phyloP scores from a whole-genome alignment of 2,797 vertebrate genomes.

The Oceanodroma leucorhoa region DNA sequence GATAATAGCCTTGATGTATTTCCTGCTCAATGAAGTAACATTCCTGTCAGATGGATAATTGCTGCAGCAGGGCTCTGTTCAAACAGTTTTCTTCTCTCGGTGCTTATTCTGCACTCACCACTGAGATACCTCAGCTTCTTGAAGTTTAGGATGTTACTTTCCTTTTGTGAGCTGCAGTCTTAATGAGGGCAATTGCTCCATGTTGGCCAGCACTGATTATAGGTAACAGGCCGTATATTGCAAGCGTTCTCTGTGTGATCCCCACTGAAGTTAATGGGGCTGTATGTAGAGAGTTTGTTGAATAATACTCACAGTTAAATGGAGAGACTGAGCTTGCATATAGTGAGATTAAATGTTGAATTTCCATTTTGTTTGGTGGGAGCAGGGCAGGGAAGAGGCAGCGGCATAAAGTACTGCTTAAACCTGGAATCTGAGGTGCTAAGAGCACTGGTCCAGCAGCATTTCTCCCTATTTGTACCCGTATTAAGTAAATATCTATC shows the following conservation, averaged over 20 bases:
- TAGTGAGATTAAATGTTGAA: background rate
- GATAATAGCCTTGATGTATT: conserved; percentile 50
- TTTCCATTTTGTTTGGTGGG: background rate
- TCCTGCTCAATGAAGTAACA: conserved; percentile 42
- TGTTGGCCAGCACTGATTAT: background rate
- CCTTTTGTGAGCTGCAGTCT: background rate
- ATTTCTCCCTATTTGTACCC: background rate
- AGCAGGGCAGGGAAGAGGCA: background rate
- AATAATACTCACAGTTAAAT: background rate
- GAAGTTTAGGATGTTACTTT: background rate
- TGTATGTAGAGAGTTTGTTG: background rate
- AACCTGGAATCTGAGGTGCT: background rate
- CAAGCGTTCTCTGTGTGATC: background rate
- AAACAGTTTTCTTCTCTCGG: conserved; percentile 8
- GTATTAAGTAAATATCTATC: background rate
- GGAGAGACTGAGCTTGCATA: background rate
- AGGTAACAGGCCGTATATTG: background rate
- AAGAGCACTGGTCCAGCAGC: background rate
- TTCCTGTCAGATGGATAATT: conserved; percentile 18
- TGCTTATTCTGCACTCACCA: background rate
- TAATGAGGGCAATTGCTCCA: conserved; percentile 4
- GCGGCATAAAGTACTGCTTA: background rate
- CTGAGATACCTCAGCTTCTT: background rate
- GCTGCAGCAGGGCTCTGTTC: background rate
- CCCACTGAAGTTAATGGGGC: background rate